These are phyloP conservation scores for Cheilinus undulatus DNA, from an alignment of 2,113 vertebrate genomes.

Conservation along the genomic window DNA sequence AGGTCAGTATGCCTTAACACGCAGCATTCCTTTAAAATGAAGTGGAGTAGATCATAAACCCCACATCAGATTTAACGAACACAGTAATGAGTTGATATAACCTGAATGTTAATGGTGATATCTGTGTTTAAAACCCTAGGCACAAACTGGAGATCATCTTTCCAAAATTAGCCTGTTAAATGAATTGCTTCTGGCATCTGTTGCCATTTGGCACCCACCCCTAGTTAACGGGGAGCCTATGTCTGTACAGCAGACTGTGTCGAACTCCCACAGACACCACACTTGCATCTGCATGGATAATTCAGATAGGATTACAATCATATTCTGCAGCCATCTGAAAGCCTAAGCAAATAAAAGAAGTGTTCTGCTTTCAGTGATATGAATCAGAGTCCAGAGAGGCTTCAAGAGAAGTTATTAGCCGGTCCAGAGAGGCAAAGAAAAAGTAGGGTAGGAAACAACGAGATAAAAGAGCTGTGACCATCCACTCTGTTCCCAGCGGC, in stretches of 20 bases:
- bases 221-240: conserved; percentile 7
- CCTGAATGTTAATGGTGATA: not conserved
- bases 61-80: not conserved
- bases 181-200: conserved; percentile 13
- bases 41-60: not conserved
- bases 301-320: conserved; percentile 31
- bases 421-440: conserved; percentile 30
- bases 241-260: conserved; percentile 5
- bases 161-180: conserved; percentile 1
- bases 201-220: conserved; percentile 7
- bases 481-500: conserved; percentile 43
- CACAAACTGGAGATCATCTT: not conserved
- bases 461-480: conserved; percentile 60
- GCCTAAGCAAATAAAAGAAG: conserved; percentile 33
- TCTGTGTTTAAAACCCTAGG: not conserved
- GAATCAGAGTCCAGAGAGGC: conserved; percentile 44
- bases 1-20: too few relatives aligned
- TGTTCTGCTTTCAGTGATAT: conserved; percentile 25
- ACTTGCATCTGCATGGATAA: conserved; percentile 42
- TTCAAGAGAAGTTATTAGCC: conserved; percentile 48
- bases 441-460: conserved; percentile 18
- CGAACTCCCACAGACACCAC: conserved; percentile 23
- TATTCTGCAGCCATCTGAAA: conserved; percentile 26
- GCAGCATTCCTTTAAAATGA: not conserved
- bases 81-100: not conserved